Evolutionary conservation across 2,113 vertebrate species (phyloP), one percentile per base, ranked within the genome.

Genomic region (Hyaena hyaena): DNA sequence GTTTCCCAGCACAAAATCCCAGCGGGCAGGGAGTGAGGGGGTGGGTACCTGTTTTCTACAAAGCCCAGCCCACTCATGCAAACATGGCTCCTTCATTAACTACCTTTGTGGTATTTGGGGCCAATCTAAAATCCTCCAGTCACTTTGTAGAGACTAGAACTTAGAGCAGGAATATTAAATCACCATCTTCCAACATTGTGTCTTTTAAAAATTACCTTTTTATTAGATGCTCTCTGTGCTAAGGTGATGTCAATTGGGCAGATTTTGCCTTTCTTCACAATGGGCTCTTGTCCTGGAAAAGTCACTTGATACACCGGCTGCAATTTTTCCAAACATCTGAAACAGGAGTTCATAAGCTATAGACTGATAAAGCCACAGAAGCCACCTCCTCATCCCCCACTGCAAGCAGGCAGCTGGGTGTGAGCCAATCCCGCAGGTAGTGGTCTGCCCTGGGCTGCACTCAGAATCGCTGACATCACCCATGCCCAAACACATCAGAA

Each of bases 191-290:
- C 81, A 77, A 76, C 9, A 43, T 3, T 76, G 45, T 84, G 15
- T 81, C 53, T 91, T 95, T 93, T 83, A 45, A 68, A 93, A 93
- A 50, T 98, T 98, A 99, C 99, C 99, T 99, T 99, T 98, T 99
- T 99, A 98, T 99, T 99, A 12, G 98, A 99, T 35, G 99, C 99
- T 93, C 99, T 99, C 97, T 99, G 99, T 55, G 99, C 99, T 95
- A 99, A 92, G 55, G 98, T 98, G 96, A 99, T 99, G 93, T 99
- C 99, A 4, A 99, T 99, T 61, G 99, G 99, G 50, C 99, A 99
- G 1, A 99, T 98, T 91, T 98, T 99, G 83, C 99, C 99, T 97
- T 99, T 99, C 98, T 99, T 99, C 97, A 99, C 97, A 55, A 99
- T 1, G 9, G 99, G 99, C n/a, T 98, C 96, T 74, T 99, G 99